Conservation (phyloP, 2,797 vertebrate species). For the Lepidocolaptes lacrymiger region DNA sequence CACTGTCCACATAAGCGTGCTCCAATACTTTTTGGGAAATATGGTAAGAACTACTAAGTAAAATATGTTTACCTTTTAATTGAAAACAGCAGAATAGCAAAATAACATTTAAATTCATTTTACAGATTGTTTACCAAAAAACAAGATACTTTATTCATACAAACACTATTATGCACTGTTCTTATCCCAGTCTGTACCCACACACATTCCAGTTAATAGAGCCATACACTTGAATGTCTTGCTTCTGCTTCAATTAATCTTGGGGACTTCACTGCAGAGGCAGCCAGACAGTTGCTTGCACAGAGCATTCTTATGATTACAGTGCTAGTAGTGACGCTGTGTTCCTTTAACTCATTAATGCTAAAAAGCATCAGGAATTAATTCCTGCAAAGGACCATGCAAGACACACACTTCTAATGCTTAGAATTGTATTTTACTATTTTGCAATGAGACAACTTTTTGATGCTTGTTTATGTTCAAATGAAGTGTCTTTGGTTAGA, state of each 20-base stretch:
- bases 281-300: not conserved
- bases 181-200: not conserved
- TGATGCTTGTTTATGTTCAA: not conserved
- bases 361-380: not conserved
- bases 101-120: not conserved
- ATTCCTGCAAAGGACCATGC: not conserved
- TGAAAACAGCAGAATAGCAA: not conserved
- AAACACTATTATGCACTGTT: not conserved
- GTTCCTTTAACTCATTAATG: not conserved
- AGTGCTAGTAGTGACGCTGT: not conserved
- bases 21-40: not conserved
- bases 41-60: not conserved
- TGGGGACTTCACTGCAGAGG: not conserved
- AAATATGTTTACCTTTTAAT: not conserved
- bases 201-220: not conserved
- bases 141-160: not conserved
- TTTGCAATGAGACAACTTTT: not conserved
- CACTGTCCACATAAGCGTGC: rapidly evolving
- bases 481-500: not conserved
- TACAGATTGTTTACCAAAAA: not conserved
- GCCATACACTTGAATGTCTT: not conserved
- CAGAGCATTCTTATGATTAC: not conserved
- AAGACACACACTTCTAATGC: not conserved
- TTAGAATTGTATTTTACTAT: not conserved
- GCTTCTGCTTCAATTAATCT: not conserved